Evolutionary conservation across 2,113 vertebrate genomes (phyloP).

Genomic region (Lepidothrix coronata): DNA sequence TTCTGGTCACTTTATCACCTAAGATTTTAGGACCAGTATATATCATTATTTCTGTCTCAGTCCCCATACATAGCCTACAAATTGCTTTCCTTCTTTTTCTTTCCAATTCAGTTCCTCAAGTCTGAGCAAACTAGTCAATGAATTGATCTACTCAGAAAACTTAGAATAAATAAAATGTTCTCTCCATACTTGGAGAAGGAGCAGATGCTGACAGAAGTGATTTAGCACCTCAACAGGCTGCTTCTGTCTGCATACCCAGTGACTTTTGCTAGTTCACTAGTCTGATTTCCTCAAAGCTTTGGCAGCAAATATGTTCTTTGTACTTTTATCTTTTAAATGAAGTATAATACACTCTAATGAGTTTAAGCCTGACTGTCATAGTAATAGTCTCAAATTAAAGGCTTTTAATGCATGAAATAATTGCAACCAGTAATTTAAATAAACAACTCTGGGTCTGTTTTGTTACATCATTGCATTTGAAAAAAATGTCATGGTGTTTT

Average conservation of each 20-base stretch:
- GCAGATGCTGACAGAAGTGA: background rate
- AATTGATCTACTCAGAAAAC: background rate
- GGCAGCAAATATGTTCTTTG: background rate
- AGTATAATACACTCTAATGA: background rate
- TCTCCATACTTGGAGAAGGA: background rate
- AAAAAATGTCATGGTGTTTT: background rate
- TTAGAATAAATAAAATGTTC: background rate
- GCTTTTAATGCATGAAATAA: background rate
- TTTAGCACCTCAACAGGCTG: conserved; percentile 12
- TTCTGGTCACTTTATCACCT: background rate
- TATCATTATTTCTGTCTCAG: background rate
- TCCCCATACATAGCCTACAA: background rate
- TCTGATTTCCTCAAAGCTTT: background rate
- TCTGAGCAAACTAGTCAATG: background rate
- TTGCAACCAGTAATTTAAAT: background rate
- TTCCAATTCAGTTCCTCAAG: background rate
- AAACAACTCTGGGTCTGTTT: background rate
- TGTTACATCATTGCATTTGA: background rate
- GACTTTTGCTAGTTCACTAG: background rate
- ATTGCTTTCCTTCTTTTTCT: background rate
- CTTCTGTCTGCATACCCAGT: background rate
- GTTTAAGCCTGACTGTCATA: background rate
- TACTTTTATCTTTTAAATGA: background rate
- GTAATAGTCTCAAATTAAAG: background rate
- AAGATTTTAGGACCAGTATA: background rate